These are phyloP conservation scores for Hepsetus odoe DNA, from an alignment of 2,113 vertebrate genomes.

Conservation along the genomic window DNA sequence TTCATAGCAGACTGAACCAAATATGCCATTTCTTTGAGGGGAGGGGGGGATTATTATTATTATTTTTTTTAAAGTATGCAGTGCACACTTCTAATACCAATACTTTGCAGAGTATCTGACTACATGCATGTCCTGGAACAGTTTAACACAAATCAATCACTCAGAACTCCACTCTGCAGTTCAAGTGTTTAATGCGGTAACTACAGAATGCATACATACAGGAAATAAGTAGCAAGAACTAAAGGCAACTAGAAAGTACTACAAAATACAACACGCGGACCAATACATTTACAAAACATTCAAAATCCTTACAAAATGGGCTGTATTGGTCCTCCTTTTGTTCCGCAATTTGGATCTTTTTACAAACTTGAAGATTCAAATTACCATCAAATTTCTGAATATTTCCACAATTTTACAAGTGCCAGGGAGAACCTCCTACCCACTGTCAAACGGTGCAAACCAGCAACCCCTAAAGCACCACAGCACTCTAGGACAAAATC, in stretches of 20 bases:
- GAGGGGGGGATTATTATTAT: too few species aligned
- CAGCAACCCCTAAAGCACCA: conserved; percentile 57
- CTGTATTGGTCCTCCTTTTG: conserved; percentile 91
- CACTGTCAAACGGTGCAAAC: conserved; percentile 64
- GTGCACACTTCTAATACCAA: too few species aligned
- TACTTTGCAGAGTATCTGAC: too few species aligned
- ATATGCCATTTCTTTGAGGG: too few species aligned
- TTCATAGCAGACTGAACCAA: too few species aligned
- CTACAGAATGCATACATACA: conserved; percentile 94
- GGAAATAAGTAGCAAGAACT: conserved; percentile 89
- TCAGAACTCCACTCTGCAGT: conserved; percentile 58
- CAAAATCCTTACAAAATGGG: conserved; percentile 96
- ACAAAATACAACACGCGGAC: conserved; percentile 96
- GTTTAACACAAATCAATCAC: conserved; percentile 13
- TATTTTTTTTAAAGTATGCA: too few species aligned
- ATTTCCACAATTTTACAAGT: conserved; percentile 85
- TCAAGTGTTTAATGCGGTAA: conserved; percentile 92
- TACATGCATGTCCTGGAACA: too few species aligned
- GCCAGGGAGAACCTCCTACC: conserved; percentile 76
- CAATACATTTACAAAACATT: conserved; percentile 97
- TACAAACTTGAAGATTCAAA: conserved; percentile 82
- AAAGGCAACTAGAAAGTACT: conserved; percentile 94
- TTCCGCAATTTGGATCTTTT: conserved; percentile 82
- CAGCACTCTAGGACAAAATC: conserved; percentile 54
- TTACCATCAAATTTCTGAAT: conserved; percentile 70